Conservation (phyloP, 2,113 vertebrate genomes). For the Tragelaphus imberbis region DNA sequence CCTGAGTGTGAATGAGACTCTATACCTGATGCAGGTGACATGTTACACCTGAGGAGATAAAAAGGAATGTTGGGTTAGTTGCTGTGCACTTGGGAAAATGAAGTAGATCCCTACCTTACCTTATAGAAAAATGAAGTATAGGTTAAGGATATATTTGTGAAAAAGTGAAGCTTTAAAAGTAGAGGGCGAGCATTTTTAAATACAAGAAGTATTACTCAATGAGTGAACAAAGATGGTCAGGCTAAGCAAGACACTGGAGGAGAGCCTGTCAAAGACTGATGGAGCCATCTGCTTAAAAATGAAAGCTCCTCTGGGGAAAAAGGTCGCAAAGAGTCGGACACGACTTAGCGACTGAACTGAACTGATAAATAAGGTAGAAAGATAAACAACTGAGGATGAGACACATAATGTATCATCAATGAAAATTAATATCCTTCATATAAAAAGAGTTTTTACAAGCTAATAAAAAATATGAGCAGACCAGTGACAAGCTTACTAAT, state of each 20-base stretch:
- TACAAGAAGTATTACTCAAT: neutral
- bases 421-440: neutral
- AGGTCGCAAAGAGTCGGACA: too few relatives aligned
- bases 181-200: neutral
- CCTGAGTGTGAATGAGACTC: neutral
- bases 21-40: neutral
- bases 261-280: neutral
- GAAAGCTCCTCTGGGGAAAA: too few relatives aligned
- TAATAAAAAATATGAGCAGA: neutral
- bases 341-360: too few relatives aligned
- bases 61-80: neutral
- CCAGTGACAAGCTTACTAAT: neutral
- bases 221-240: neutral
- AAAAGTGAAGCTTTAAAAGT: neutral
- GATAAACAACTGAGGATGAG: neutral
- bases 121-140: neutral
- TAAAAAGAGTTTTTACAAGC: neutral
- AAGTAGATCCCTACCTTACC: neutral
- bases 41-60: accelerated
- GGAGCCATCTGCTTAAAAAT: neutral
- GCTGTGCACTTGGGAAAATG: neutral
- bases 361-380: neutral
- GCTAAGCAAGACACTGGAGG: neutral
- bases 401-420: neutral
- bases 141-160: neutral